phyloP scores from a whole-genome alignment of 1,140 invertebrate species.

The Drosophila paulistorum region DNA sequence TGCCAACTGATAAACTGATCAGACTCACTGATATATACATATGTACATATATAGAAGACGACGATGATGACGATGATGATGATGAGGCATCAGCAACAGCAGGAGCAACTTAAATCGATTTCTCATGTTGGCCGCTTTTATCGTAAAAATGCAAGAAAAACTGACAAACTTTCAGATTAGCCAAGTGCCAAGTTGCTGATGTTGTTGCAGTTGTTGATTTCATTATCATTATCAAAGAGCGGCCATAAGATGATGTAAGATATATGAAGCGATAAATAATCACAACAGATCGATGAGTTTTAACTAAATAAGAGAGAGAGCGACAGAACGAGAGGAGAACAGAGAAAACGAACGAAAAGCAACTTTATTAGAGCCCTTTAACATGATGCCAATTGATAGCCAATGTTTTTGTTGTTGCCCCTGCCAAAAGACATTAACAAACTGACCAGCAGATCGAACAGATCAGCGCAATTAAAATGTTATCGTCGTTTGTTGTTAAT shows the following conservation, averaged over 20 bases:
- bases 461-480: conserved; percentile 79
- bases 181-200: conserved; percentile 59
- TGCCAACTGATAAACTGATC: conserved; percentile 63
- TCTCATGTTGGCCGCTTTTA: conserved; percentile 67
- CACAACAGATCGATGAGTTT: conserved; percentile 64
- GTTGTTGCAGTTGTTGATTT: conserved; percentile 40
- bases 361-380: conserved; percentile 78
- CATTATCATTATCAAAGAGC: conserved; percentile 51
- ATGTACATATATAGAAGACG: conserved; percentile 22
- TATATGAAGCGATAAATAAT: conserved; percentile 72
- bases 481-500: conserved; percentile 76
- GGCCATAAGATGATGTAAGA: conserved; percentile 75
- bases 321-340: conserved; percentile 14
- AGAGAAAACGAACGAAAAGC: conserved; percentile 16
- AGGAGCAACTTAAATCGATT: conserved; percentile 68
- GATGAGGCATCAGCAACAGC: neutral
- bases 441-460: conserved; percentile 65
- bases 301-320: neutral
- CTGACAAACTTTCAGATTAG: conserved; percentile 62
- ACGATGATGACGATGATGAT: neutral
- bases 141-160: conserved; percentile 22
- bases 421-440: conserved; percentile 79
- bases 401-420: conserved; percentile 11
- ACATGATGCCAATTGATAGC: conserved; percentile 67
- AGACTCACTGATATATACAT: conserved; percentile 33